Evolutionary conservation across 2,113 vertebrate species (phyloP), one percentile per base, ranked within the genome.

Genomic region (Papio anubis): DNA sequence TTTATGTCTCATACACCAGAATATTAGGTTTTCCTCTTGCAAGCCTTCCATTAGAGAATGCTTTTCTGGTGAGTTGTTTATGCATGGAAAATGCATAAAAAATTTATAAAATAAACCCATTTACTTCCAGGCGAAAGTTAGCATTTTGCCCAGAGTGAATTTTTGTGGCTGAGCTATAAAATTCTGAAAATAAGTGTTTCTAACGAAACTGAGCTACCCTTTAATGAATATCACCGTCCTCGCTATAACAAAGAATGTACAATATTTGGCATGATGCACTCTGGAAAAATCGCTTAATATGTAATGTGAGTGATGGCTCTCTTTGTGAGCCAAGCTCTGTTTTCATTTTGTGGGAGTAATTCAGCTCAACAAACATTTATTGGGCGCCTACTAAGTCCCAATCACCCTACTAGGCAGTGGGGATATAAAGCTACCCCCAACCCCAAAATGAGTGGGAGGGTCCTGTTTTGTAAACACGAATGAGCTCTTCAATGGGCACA

Each of bases 81-180:
- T 95, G 88, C 96, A 91, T 97, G 98, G 98, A 98, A 98, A 98
- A 98, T 97, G 96, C 96, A 98, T 98, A 96, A 98, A 98, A 97
- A 97, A 97, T 97, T 97, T 97, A 97, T 97, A 97, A 97, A 98
- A 97, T 97, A 95, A 97, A 97, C 94, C 96, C 97, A 97, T 94
- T 97, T 96, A 96, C 93, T 97, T 96, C 95, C 98, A 98, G 97
- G 98, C 96, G 5, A 95, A 96, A 92, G 96, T 93, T 95, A 88
- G 89, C 78, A 0, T 96, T 98, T 98, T 96, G 98, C 98, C 98
- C 0, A 38, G 93, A 97, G 98, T 98, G 95, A 88, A 98, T 98
- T 98, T 97, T 98, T 98, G 98, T 96, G 97, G 97, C 92, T 1
- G 30, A 84, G 93, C 97, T 97, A 97, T 97, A 98, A 98, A 97